Evolutionary conservation across 2,113 vertebrate species (phyloP), one percentile per base, ranked within the genome.

Genomic region (Cygnus buccinator): DNA sequence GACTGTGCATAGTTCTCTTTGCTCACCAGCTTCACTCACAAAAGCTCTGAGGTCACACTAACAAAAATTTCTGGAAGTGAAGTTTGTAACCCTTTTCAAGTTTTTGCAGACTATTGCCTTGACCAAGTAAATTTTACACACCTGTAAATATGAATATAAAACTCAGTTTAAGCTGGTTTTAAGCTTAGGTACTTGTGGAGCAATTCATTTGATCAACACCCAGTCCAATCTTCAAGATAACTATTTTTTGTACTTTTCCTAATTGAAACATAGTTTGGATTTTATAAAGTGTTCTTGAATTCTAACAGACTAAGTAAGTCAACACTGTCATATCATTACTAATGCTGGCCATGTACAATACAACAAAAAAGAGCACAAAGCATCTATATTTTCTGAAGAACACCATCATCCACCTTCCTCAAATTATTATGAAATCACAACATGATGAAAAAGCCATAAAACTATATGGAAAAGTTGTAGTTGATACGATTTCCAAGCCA

Each of bases 71-170:
- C 61, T 78, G n/a, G n/a, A 88, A 89, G 31, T 28, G 57, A 77
- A 91, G 83, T 37, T 31, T 65, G 20, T 15, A 84, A 84, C 6
- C 65, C 71, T 73, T 94, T 70, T 79, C 9, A 70, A 70, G 46
- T 31, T 87, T 86, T 66, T 86, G 54, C 58, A 95, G 46, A 61
- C 67, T 50, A 70, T 70, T 89, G 95, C 35, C n/a, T 83, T 93
- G 72, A 83, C 62, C 9, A 7, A 84, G 65, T 31, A 96, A 71
- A 77, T 14, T 90, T 67, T 72, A 61, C 29, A 58, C 46, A 90
- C 25, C 46, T 88, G 50, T 72, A 96, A 90, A 77, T 46, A 90
- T 6, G 22, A 44, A 84, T 11, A 46, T 44, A 82, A 92, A 90
- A 35, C 33, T 70, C 29, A 79, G 21, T 63, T 88, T 52, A 35